Percentiles rank a stretch among this genome's conserved stretches.
Evolutionary conservation across 1,140 invertebrate species (phyloP).

Genomic region (Armadillidium nasatum): DNA sequence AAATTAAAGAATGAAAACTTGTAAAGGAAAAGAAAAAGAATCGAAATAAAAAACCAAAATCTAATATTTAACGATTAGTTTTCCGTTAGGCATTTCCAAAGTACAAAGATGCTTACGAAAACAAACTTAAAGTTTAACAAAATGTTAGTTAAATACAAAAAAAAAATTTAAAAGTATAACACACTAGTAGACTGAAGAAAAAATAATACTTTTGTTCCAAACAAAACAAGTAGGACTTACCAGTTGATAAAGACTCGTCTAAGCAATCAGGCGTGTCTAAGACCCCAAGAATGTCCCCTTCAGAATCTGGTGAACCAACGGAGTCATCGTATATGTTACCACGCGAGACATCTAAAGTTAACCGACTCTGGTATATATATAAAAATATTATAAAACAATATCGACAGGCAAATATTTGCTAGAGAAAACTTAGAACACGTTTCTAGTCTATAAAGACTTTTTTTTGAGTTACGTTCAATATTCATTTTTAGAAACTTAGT

Average conservation of each 20-base stretch:
- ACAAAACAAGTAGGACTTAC: not conserved
- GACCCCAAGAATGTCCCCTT: not conserved
- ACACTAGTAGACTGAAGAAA: too few relatives aligned
- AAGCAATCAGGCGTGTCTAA: not conserved
- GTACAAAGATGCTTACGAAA: not conserved
- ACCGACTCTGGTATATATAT: not conserved
- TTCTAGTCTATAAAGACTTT: too few relatives aligned
- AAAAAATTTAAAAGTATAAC: not conserved
- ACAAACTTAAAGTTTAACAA: not conserved
- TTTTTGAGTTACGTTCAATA: too few relatives aligned
- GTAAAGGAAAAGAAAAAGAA: too few relatives aligned
- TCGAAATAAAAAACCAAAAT: too few relatives aligned
- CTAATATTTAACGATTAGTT: not conserved
- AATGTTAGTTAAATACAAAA: not conserved
- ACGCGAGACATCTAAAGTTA: not conserved
- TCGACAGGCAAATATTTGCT: too few relatives aligned
- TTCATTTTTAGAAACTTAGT: too few relatives aligned
- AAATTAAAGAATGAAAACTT: too few relatives aligned
- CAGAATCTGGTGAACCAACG: not conserved
- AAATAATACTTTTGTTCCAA: too few relatives aligned
- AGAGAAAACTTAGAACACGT: too few relatives aligned
- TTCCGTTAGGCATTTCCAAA: not conserved
- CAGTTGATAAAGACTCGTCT: not conserved
- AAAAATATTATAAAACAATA: too few relatives aligned
- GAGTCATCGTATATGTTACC: not conserved